A percentile compares a stretch with the other conserved stretches of the same genome.
Conservation (phyloP, 2,888 invertebrate species). For the Leptura quadrifasciata region DNA sequence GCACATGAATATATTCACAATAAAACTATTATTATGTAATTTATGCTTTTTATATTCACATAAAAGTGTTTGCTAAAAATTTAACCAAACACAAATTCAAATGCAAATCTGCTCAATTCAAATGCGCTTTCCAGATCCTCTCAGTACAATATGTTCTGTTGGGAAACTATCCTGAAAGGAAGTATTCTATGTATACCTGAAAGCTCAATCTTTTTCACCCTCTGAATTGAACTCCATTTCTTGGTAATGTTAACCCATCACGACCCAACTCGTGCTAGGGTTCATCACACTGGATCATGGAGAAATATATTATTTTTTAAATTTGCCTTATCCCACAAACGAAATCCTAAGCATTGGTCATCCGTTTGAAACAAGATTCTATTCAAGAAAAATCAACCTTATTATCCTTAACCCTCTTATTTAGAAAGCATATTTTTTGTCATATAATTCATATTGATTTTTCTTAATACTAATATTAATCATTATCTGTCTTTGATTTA, state of each 20-base stretch:
- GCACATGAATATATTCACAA: too few relatives aligned
- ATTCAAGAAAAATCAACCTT: not conserved
- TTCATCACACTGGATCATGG: constrained; percentile 6
- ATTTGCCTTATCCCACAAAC: not conserved
- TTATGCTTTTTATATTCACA: too few relatives aligned
- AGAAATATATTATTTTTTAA: not conserved
- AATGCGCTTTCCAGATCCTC: not conserved
- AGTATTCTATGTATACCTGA: constrained; percentile 3
- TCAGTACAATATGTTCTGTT: not conserved
- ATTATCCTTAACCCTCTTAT: too few relatives aligned
- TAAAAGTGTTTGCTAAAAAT: too few relatives aligned
- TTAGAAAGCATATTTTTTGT: too few relatives aligned
- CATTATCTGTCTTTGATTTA: too few relatives aligned
- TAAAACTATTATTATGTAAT: too few relatives aligned
- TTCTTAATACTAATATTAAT: too few relatives aligned
- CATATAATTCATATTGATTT: too few relatives aligned
- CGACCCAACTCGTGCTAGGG: constrained; percentile 13
- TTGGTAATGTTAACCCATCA: constrained; percentile 21
- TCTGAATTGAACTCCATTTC: constrained; percentile 22
- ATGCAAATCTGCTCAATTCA: too few relatives aligned
- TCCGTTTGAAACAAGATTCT: not conserved
- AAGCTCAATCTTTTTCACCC: not conserved
- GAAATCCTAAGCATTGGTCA: not conserved
- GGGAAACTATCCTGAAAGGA: not conserved
- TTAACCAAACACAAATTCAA: too few relatives aligned